These are phyloP conservation scores for Oreotrochilus melanogaster DNA, from an alignment of 2,113 vertebrate species.

Conservation along the genomic window DNA sequence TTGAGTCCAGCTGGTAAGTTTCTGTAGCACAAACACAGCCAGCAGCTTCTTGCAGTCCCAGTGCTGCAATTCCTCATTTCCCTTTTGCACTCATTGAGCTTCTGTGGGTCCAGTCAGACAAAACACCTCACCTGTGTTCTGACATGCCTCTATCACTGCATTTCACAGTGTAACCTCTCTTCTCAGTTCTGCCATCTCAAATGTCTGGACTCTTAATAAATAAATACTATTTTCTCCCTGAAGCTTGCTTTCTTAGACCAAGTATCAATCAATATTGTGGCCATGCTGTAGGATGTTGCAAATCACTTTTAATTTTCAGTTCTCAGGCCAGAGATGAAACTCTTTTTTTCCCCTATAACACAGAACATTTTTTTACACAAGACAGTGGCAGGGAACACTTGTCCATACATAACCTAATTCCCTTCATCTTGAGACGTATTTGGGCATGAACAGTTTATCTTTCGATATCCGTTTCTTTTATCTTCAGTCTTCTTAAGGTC, in stretches of 20 bases:
- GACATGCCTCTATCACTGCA: background rate
- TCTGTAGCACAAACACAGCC: background rate
- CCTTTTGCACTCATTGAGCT: background rate
- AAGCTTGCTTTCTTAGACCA: constrained; percentile 11
- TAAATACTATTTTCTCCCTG: constrained; percentile 1
- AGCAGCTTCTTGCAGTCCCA: background rate
- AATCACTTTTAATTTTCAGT: constrained; percentile 8
- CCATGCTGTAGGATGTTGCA: background rate
- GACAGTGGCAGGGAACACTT: background rate
- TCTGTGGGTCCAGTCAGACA: background rate
- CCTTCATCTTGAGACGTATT: background rate
- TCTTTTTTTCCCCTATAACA: background rate
- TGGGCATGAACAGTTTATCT: background rate
- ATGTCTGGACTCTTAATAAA: background rate
- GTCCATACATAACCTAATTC: background rate
- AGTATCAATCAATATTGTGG: background rate
- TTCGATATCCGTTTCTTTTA: background rate
- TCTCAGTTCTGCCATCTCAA: constrained; percentile 3
- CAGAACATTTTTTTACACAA: background rate
- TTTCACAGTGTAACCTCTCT: background rate
- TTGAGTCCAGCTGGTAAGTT: background rate
- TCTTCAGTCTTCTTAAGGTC: background rate
- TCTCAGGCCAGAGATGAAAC: background rate
- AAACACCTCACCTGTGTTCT: background rate
- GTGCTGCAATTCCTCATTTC: background rate